These are phyloP conservation scores for Lepisosteus oculatus DNA, from an alignment of 2,113 vertebrate species.

Conservation along the genomic window DNA sequence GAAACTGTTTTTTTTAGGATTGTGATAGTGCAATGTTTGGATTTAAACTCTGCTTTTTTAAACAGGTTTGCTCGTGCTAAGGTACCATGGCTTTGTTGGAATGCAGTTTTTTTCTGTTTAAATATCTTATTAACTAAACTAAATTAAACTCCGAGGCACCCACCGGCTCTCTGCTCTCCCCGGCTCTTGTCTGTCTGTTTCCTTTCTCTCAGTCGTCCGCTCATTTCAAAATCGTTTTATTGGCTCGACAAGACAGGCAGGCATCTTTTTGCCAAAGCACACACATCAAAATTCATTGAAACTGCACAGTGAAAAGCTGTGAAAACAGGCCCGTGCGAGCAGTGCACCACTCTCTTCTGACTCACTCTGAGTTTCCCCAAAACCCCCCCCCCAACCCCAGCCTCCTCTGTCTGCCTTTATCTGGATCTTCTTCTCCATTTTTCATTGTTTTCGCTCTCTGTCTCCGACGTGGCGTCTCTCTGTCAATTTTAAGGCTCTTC, in stretches of 20 bases:
- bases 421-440: neutral
- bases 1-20: neutral
- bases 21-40: neutral
- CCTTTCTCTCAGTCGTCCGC: conserved; percentile 34
- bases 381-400: conserved; percentile 8
- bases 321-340: conserved; percentile 13
- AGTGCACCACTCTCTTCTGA: conserved; percentile 32
- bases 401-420: conserved; percentile 24
- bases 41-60: too few species aligned
- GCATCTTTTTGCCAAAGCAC: conserved; percentile 33
- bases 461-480: conserved; percentile 41
- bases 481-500: conserved; percentile 28
- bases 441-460: neutral
- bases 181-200: conserved; percentile 17
- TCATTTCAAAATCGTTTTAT: conserved; percentile 43
- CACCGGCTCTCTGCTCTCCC: neutral
- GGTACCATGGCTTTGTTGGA: conserved; percentile 14
- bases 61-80: neutral
- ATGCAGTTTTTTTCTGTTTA: conserved; percentile 15
- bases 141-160: conserved; percentile 34
- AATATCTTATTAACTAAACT: conserved; percentile 40
- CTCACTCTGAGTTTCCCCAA: conserved; percentile 35
- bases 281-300: conserved; percentile 61
- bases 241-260: conserved; percentile 47
- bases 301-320: conserved; percentile 31